Evolutionary conservation across 1,140 invertebrate species (phyloP), one percentile per base, ranked within the genome.

Genomic region (Halesus radiatus): DNA sequence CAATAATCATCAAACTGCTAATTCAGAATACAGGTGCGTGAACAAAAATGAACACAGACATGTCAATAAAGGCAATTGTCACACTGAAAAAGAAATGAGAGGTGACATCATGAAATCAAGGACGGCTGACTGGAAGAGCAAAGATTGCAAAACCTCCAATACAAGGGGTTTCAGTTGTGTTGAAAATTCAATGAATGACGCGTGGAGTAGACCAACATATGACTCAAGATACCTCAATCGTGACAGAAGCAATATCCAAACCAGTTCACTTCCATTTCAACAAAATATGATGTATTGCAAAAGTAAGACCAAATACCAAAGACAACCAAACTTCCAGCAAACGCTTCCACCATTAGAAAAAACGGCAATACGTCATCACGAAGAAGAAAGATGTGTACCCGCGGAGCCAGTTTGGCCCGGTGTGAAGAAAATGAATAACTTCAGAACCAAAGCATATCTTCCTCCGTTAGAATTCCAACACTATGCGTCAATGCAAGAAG

Each of bases 401-500:
- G 6, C 32, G 5, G 22, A 60, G 8, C 52, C 23, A 26, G 50
- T 32, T 16, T 79, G 79, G 79, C 70, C 76, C 16, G 58, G 77
- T 22, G 50, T 22, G 20, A 66, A 26, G 15, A 56, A 70, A 22
- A 53, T n/a, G 2, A 78, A 81, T 45, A 83, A 66, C 26, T 81
- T 80, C 26, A 76, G 78, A 58, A 81, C 52, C 20, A 79, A 80
- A 68, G 75, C 80, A 10, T 45, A 79, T 54, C 23, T 83, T 3
- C 82, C 82, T 7, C 82, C 82, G 18, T 77, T 83, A 45, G 80
- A 83, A 16, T 45, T 80, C 32, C 58, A 64, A 29, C 56, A 70
- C 3, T 53, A 45, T 52, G 20, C 76, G 18, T 32, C 22, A n/a
- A 79, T n/a, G 20, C 75, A 78, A 10, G 20, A 22, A 37, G 50